These are phyloP conservation scores for Trichonephila clavipes DNA, from an alignment of 1,140 invertebrate genomes.

Conservation along the genomic window DNA sequence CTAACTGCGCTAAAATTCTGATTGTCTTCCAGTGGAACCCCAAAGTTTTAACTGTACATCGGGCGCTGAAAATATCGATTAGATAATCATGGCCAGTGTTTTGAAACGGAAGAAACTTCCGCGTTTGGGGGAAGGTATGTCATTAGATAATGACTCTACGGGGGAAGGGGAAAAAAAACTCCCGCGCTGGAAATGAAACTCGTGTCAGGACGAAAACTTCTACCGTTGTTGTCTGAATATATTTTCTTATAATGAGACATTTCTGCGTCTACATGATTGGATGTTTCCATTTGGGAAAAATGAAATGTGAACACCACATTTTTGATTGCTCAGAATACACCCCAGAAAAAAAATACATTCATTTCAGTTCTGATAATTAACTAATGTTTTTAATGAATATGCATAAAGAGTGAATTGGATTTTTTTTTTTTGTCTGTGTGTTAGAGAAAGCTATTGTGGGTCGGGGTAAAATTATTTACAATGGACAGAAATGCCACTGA, in stretches of 20 bases:
- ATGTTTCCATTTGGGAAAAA: not conserved
- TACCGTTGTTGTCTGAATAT: not conserved
- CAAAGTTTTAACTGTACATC: not conserved
- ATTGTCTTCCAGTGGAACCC: not conserved
- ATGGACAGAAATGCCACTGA: no score
- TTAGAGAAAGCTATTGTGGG: no score
- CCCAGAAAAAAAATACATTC: no score
- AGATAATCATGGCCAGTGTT: not conserved
- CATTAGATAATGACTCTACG: constrained; percentile 2
- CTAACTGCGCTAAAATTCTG: no score
- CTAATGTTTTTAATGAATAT: no score
- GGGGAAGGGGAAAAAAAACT: not conserved
- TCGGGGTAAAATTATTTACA: no score
- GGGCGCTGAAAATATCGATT: not conserved
- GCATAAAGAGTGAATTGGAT: no score
- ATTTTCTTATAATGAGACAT: not conserved
- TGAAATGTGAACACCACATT: no score
- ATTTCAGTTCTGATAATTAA: no score
- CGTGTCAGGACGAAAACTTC: no score
- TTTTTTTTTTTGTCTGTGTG: no score
- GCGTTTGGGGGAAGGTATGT: not conserved
- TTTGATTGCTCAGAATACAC: no score
- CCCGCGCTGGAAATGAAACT: not conserved
- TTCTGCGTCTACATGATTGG: not conserved
- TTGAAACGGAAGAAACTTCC: constrained; percentile 20